These are phyloP conservation scores for Stichodactyla helianthus DNA, from an alignment of 64 coral and sea anemone genomes.

Conservation along the genomic window DNA sequence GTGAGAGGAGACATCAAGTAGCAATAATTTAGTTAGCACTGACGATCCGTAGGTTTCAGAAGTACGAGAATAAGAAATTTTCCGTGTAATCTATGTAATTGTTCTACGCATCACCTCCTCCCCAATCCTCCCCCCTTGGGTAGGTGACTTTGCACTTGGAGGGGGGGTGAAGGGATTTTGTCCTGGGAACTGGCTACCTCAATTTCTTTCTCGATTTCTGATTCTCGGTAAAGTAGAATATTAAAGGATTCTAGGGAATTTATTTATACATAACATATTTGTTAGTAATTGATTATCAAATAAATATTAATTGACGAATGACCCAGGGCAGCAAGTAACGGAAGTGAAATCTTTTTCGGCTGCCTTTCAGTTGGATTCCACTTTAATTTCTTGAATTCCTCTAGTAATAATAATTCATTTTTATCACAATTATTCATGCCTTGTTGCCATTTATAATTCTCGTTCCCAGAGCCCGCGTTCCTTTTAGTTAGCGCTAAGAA, in stretches of 20 bases:
- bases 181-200: too few species aligned
- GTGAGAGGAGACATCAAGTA: too few species aligned
- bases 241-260: background rate
- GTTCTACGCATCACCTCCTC: background rate
- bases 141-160: background rate
- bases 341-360: background rate
- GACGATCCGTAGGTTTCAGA: background rate
- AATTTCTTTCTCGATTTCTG: background rate
- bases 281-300: background rate
- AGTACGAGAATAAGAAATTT: background rate
- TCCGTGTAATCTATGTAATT: too few species aligned
- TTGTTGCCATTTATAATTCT: background rate
- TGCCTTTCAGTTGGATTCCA: too few species aligned
- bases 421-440: background rate
- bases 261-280: too few species aligned
- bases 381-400: background rate
- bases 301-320: background rate
- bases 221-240: background rate
- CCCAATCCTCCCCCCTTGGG: background rate
- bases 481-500: too few species aligned
- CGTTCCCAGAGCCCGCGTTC: background rate
- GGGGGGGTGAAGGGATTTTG: background rate
- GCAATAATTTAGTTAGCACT: background rate
- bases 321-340: background rate
- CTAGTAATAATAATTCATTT: background rate